Conservation (phyloP, 2,113 vertebrate species). For the Tetrax tetrax region DNA sequence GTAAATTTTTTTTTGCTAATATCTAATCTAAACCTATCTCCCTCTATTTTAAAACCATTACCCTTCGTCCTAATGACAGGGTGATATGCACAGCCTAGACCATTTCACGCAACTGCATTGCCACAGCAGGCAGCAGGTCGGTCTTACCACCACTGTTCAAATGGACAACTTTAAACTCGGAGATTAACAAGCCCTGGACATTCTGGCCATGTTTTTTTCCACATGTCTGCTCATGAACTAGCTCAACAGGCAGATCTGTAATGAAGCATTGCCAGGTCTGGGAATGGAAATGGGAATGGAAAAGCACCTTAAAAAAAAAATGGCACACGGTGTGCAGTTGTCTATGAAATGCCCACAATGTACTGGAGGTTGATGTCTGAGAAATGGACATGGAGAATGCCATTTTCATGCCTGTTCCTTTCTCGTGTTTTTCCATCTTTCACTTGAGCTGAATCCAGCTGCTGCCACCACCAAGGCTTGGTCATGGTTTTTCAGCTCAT, state of each 20-base stretch:
- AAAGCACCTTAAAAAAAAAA: not conserved
- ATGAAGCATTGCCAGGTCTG: not conserved
- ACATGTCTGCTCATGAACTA: not conserved
- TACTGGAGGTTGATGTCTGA: not conserved
- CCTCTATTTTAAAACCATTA: no score
- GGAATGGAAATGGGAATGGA: not conserved
- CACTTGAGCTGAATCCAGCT: not conserved
- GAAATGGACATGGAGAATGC: not conserved
- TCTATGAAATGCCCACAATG: not conserved
- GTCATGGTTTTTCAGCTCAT: not conserved
- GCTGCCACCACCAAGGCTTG: not conserved
- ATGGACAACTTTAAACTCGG: not conserved
- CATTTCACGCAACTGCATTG: rapidly evolving
- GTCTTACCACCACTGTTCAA: not conserved
- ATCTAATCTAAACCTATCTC: no score
- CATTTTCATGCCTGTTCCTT: not conserved
- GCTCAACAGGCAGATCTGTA: not conserved
- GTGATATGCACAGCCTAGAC: not conserved
- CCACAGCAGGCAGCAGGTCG: not conserved
- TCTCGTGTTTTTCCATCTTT: not conserved
- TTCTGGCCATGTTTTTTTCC: not conserved
- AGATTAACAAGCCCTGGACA: not conserved
- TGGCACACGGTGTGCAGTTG: not conserved
- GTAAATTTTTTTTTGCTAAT: no score
- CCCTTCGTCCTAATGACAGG: no score